These are phyloP conservation scores for Parnassius smintheus DNA, from an alignment of 2,888 invertebrate genomes.

Conservation along the genomic window DNA sequence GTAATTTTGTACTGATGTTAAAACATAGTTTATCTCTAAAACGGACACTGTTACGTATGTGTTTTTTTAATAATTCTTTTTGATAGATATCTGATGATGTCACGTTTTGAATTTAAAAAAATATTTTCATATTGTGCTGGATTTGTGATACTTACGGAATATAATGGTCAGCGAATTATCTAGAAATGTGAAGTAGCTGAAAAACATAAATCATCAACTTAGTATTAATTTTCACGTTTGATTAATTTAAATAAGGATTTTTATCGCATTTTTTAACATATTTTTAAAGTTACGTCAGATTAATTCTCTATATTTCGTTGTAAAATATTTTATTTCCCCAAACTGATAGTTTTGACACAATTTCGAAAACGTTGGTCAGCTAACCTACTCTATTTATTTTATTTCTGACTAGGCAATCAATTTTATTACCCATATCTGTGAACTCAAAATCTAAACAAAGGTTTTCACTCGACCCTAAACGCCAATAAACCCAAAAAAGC, in stretches of 20 bases:
- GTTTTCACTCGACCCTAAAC: conserved; percentile 67
- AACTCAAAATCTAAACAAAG: conserved; percentile 61
- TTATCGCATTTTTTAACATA: too few relatives aligned
- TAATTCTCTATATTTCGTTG: too few relatives aligned
- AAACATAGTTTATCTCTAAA: too few relatives aligned
- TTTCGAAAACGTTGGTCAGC: background rate
- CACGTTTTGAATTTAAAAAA: background rate
- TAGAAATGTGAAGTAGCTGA: conserved; percentile 4
- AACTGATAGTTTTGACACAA: background rate
- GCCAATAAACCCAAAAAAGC: conserved; percentile 75
- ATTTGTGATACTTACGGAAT: background rate
- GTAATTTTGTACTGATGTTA: too few relatives aligned
- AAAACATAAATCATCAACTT: conserved; percentile 5
- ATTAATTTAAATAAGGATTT: too few relatives aligned
- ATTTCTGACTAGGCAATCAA: conserved; percentile 39
- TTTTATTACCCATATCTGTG: conserved; percentile 58
- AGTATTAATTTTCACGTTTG: background rate
- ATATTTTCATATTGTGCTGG: background rate
- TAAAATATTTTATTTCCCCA: too few relatives aligned
- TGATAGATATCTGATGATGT: too few relatives aligned
- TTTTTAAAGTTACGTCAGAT: too few relatives aligned
- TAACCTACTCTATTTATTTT: conserved; percentile 21
- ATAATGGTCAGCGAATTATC: background rate
- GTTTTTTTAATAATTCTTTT: too few relatives aligned
- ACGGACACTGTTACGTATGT: too few relatives aligned